phyloP scores from a whole-genome alignment of 2,797 vertebrate genomes.

The Tenualosa ilisha region DNA sequence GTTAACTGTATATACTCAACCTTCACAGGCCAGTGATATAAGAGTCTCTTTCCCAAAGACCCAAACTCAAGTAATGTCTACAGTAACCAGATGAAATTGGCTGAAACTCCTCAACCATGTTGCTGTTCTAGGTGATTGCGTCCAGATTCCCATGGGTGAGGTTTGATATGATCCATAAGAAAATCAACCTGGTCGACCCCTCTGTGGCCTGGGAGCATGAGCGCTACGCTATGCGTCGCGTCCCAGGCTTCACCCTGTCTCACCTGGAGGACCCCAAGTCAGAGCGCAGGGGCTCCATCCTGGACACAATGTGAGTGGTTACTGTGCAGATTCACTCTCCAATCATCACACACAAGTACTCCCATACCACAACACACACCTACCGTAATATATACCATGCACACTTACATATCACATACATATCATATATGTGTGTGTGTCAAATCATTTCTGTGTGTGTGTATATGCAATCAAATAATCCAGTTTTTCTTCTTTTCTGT shows the following conservation, averaged over 20 bases:
- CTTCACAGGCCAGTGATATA: neutral
- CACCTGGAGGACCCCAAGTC: slow-evolving; percentile 74
- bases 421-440: too few species aligned
- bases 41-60: neutral
- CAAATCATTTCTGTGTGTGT: too few species aligned
- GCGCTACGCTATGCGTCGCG: slow-evolving; percentile 74
- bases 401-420: too few species aligned
- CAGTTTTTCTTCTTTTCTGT: neutral
- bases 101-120: neutral
- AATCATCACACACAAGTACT: neutral
- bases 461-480: neutral
- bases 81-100: neutral
- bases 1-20: neutral
- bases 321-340: too few species aligned
- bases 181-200: slow-evolving; percentile 79
- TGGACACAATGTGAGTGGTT: slow-evolving; percentile 72
- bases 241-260: slow-evolving; percentile 79
- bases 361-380: too few species aligned
- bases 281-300: slow-evolving; percentile 69
- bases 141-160: slow-evolving; percentile 76
- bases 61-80: neutral
- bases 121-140: slow-evolving; percentile 66
- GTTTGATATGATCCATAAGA: slow-evolving; percentile 77
- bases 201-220: slow-evolving; percentile 80
- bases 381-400: too few species aligned